Base-by-base conservation (phyloP, 2,113 vertebrate species). In the Oxyura jamaicensis region DNA sequence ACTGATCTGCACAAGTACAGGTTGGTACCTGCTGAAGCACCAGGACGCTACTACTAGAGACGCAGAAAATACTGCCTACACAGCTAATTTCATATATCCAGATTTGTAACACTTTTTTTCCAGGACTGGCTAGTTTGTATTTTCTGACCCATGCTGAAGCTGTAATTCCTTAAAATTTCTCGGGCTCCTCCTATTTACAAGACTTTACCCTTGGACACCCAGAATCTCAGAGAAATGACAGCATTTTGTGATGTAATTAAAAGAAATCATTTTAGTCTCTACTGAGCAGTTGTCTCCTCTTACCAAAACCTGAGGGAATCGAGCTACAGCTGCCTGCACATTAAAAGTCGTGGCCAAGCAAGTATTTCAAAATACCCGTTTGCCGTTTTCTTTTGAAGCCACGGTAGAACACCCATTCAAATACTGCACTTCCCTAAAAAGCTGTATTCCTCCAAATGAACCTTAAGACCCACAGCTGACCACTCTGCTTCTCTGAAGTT, bases 401-500 rank as follows among this genome's bases (percentile, higher is more conserved):
- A 39, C 16, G 8, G 21, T 14, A 59, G 7, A 48, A 48, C 42
- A 31, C 21, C 4, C 21, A 19, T 21, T 69, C 42, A 83, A 88
- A 67, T 1, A 13, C 33, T 5, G 26, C 1, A 1, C 29, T 26
- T 42, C 63, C 29, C 20, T 8, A 48, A 31, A n/a, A 46, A 11
- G 5, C 2, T 31, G 12, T 3, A 17, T 42, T 10, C 0, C 1
- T 90, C 66, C 2, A 66, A 21, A 48, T 13, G 36, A 39, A 22
- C 29, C 35, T 1, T 8, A 74, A 18, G 48, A 8, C 20, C 10
- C 66, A 11, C 7, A 4, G 7, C n/a, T n/a, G 42, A n/a, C 69
- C 31, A 3, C 35, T 14, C 41, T 63, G 68, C 53, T 44, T 28
- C 83, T 60, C 62, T 65, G 33, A 33, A 73, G 75, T 56, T 82